phyloP scores from a whole-genome alignment of 2,888 invertebrate species.

The Cactoblastis cactorum region DNA sequence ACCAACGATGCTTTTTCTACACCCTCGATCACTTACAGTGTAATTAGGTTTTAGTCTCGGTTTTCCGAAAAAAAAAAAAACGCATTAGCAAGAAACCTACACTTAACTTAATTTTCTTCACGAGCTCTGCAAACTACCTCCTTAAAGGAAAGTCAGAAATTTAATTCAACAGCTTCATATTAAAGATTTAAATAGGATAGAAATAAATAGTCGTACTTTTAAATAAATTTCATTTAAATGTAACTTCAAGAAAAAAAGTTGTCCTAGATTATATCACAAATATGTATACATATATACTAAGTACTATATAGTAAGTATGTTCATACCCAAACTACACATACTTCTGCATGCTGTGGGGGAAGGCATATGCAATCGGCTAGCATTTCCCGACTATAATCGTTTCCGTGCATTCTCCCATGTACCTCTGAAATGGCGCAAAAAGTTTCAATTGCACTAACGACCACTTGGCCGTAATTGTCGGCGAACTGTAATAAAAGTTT shows the following conservation, averaged over 20 bases:
- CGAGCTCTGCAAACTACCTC: background rate
- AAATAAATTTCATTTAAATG: too few species aligned
- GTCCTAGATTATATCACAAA: too few species aligned
- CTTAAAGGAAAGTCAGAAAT: background rate
- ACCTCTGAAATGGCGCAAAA: conserved; percentile 39
- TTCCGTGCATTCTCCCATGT: conserved; percentile 44
- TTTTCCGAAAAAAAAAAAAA: conserved; percentile 1
- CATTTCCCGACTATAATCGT: conserved; percentile 54
- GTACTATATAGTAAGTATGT: too few species aligned
- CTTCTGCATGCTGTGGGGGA: conserved; percentile 46
- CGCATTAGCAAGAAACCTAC: background rate
- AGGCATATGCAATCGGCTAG: conserved; percentile 63
- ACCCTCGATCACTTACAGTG: conserved; percentile 7
- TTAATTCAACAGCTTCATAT: background rate
- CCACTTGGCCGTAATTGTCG: conserved; percentile 45
- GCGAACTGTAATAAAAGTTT: conserved; percentile 27
- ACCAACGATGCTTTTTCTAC: conserved; percentile 7
- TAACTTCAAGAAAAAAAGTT: too few species aligned
- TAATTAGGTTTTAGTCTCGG: conserved; percentile 5
- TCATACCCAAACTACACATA: too few species aligned
- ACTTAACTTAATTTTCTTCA: conserved; percentile 11
- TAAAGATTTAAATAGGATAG: background rate
- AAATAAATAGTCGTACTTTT: too few species aligned
- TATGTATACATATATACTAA: too few species aligned
- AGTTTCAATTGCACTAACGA: conserved; percentile 53